Conservation (phyloP, 2,888 invertebrate genomes). For the Heliconius ismenius region DNA sequence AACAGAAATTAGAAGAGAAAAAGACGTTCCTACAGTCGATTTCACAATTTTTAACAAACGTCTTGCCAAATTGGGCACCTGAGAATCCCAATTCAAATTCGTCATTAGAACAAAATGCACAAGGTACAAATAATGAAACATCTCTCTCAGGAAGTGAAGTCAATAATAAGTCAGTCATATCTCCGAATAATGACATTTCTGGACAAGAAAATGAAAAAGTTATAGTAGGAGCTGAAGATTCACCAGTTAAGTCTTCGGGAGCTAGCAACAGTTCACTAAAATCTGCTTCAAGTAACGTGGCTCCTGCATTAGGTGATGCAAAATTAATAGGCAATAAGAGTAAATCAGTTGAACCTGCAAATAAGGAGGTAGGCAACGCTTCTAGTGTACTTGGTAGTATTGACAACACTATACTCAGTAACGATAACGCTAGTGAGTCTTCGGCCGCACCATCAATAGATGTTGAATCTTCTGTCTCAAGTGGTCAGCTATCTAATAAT, state of each 20-base stretch:
- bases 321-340: not conserved
- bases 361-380: not conserved
- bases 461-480: not conserved
- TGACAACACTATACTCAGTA: not conserved
- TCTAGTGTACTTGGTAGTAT: not conserved
- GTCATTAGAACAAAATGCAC: not conserved
- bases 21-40: constrained; percentile 62
- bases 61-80: constrained; percentile 49
- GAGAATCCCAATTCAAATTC: not conserved
- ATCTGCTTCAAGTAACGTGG: not conserved
- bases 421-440: not conserved
- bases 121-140: not conserved
- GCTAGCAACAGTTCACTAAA: not conserved
- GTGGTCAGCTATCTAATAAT: not conserved
- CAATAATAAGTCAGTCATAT: not conserved
- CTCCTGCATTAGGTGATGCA: not conserved
- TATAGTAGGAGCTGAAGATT: too few species aligned
- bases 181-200: not conserved
- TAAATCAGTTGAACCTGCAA: not conserved
- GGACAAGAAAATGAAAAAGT: not conserved
- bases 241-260: not conserved
- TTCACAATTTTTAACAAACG: constrained; percentile 59
- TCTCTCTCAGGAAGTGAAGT: not conserved
- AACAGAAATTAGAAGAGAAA: constrained; percentile 61
- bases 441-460: not conserved